These are phyloP conservation scores for Xiphorhynchus erythropygius DNA, from an alignment of 2,797 vertebrate genomes.

Conservation along the genomic window DNA sequence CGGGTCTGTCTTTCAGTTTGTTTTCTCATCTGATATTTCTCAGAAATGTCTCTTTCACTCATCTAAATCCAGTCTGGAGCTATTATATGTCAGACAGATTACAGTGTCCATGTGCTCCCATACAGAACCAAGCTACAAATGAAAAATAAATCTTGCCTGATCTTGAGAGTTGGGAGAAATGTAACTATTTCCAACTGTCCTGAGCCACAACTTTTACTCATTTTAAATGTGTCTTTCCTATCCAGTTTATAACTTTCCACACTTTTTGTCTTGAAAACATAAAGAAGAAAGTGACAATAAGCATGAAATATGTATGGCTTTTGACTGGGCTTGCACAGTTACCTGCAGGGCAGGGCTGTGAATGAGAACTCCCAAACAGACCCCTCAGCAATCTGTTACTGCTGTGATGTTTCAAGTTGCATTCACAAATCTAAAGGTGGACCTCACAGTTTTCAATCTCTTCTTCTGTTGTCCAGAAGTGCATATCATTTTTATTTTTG, in stretches of 20 bases:
- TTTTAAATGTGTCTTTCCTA: neutral
- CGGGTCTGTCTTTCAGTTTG: neutral
- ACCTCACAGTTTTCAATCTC: neutral
- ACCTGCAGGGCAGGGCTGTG: neutral
- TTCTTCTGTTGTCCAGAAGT: neutral
- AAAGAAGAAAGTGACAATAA: neutral
- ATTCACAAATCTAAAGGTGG: neutral
- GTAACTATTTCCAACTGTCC: neutral
- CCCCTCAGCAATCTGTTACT: neutral
- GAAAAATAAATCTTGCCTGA: neutral
- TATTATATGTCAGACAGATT: constrained; percentile 16
- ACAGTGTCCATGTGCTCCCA: neutral
- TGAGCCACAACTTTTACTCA: neutral
- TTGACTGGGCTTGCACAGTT: neutral
- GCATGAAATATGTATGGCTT: neutral
- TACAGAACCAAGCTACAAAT: neutral
- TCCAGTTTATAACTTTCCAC: neutral
- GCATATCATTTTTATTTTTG: neutral
- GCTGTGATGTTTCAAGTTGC: neutral
- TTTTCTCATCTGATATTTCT: constrained; percentile 36
- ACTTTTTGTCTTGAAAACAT: neutral
- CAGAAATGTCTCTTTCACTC: constrained; percentile 25
- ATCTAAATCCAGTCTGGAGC: constrained; percentile 16
- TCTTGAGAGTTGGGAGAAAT: neutral
- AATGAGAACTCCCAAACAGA: neutral